Base-by-base conservation (phyloP, 1,140 invertebrate genomes). In the Sipha flava region DNA sequence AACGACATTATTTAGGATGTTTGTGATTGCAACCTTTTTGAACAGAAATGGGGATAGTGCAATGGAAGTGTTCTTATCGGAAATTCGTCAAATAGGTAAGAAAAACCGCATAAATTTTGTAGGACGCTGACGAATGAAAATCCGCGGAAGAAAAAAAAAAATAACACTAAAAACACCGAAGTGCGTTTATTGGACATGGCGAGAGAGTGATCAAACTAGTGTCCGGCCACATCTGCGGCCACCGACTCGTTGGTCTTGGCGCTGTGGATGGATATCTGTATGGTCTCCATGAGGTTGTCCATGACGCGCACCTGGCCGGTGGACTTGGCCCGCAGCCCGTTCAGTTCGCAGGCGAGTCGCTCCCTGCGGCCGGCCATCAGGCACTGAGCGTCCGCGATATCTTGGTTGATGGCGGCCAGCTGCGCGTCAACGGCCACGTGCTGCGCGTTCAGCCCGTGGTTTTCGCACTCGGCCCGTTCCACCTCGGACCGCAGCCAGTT, bases 401-500 rank as follows among this genome's bases (percentile, higher is more conserved):
- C 43, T 2, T 31, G 5, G 23, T 77, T 77, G 5, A 59, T 40
- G 0, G 21, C 37, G 16, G 73, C 54, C 54, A 77, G 52, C 7
- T 59, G 34, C 16, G 52, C 52, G 1, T 21, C 23, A 6, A 59
- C 9, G 1, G 23, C 23, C 0, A 12, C 14, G 1, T 59, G 52
- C 3, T 43, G 52, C 16, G 40, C 52, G 1, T 77, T 12, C 5
- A 77, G 23, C 3, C 31, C 37, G 34, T 59, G 52, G 6, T 40
- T 59, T 16, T 77, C 73, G 16, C 37, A 26, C 1, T 77, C 52
- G 14, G 73, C 52, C 16, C 73, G 54, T 14, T 77, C 73, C 14
- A 59, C 59, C 37, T 77, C 73, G 16, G 73, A 77, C 21, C 73
- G 52, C 3, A 77, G 34, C 73, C 73, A 77, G 34, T 77, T 77